Conservation (phyloP, 2,113 vertebrate genomes). For the Proteles cristata region DNA sequence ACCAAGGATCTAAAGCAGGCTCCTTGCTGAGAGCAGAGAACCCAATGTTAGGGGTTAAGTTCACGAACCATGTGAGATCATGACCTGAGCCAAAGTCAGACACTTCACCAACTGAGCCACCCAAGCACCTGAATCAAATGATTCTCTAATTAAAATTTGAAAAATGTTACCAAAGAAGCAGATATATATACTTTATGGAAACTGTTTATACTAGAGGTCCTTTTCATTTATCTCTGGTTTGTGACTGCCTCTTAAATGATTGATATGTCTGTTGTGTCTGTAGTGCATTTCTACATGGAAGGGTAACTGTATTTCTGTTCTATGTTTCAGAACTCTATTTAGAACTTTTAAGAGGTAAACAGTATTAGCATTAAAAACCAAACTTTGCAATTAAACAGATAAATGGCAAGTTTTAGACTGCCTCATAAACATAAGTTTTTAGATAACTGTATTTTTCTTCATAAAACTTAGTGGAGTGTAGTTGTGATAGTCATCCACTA, state of each 20-base stretch:
- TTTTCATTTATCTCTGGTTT: neutral
- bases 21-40: no score
- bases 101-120: no score
- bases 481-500: slow-evolving; percentile 3
- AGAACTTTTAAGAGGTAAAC: neutral
- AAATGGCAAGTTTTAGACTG: slow-evolving; percentile 26
- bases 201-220: neutral
- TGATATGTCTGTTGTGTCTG: neutral
- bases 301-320: slow-evolving; percentile 5
- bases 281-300: slow-evolving; percentile 9
- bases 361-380: slow-evolving; percentile 20
- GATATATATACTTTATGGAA: neutral
- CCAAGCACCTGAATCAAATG: neutral
- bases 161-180: neutral
- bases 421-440: slow-evolving; percentile 37
- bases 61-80: no score
- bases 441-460: slow-evolving; percentile 41
- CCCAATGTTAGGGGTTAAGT: no score
- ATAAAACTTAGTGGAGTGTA: slow-evolving; percentile 16
- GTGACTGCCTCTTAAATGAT: neutral
- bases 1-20: no score
- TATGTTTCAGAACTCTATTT: slow-evolving; percentile 42
- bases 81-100: no score
- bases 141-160: slow-evolving; percentile 45
- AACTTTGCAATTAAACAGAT: slow-evolving; percentile 42